phyloP scores from a whole-genome alignment of 2,113 vertebrate species.

The Neoarius graeffei region DNA sequence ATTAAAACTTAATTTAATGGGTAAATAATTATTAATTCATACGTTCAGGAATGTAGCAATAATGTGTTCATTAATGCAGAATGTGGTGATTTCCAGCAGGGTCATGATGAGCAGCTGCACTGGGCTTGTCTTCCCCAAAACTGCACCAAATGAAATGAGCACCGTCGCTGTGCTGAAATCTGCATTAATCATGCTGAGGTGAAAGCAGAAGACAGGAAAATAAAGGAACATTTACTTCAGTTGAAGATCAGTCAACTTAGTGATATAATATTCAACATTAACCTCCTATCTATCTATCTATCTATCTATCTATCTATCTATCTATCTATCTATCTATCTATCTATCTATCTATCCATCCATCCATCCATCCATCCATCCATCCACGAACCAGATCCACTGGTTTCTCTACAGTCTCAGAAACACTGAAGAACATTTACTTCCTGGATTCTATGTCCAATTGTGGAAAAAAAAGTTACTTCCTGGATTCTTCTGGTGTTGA shows the following conservation, averaged over 20 bases:
- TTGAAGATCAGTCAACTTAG: neutral
- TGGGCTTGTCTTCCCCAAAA: slow-evolving; percentile 93
- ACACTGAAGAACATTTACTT: neutral
- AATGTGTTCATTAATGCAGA: slow-evolving; percentile 85
- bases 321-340: too few species aligned
- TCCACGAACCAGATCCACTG: neutral
- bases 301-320: too few species aligned
- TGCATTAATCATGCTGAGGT: slow-evolving; percentile 87
- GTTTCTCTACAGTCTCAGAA: neutral
- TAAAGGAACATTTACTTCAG: neutral
- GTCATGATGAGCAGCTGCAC: slow-evolving; percentile 92
- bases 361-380: neutral
- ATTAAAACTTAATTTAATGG: neutral
- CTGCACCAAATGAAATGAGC: slow-evolving; percentile 93
- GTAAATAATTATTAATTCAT: slow-evolving; percentile 42
- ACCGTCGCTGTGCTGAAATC: slow-evolving; percentile 95
- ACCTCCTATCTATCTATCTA: neutral
- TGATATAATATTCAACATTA: neutral
- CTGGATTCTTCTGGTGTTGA: neutral
- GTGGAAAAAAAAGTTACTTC: neutral
- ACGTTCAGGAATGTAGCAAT: slow-evolving; percentile 71
- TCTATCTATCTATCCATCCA: neutral
- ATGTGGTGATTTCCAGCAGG: slow-evolving; percentile 85
- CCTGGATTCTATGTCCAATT: neutral
- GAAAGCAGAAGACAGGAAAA: neutral